Percentiles rank a stretch among this genome's conserved stretches.
Evolutionary conservation across 2,797 vertebrate species (phyloP).

Genomic region (Darevskia mixta): DNA sequence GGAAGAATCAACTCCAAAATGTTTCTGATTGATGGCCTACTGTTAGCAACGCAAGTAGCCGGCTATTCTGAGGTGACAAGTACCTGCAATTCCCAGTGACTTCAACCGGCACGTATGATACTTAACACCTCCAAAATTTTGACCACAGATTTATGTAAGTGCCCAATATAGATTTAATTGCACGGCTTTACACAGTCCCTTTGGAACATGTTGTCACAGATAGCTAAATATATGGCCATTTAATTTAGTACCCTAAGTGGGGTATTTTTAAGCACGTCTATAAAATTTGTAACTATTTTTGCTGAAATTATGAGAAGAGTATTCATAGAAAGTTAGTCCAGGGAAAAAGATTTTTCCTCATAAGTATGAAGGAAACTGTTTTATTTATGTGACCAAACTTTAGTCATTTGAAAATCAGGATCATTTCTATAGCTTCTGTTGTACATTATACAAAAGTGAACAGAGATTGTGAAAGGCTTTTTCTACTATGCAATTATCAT

Average conservation of each 20-base stretch:
- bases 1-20: neutral
- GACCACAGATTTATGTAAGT: constrained; percentile 41
- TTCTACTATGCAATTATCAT: neutral
- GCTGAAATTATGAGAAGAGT: constrained; percentile 40
- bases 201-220: neutral
- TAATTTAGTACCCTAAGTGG: constrained; percentile 44
- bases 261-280: constrained; percentile 48
- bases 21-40: constrained; percentile 36
- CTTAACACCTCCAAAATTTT: neutral
- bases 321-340: constrained; percentile 31
- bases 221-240: constrained; percentile 37
- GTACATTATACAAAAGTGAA: neutral
- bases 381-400: constrained; percentile 53
- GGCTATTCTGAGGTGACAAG: constrained; percentile 33
- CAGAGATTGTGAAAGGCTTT: neutral
- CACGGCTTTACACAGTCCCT: constrained; percentile 17
- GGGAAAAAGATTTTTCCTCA: fast-evolving
- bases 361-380: neutral
- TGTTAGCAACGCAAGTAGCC: constrained; percentile 6
- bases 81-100: constrained; percentile 27
- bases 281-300: constrained; percentile 53
- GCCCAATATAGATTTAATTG: constrained; percentile 39
- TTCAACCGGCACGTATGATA: fast-evolving
- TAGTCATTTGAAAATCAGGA: neutral
- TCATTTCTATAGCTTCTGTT: neutral